Base-by-base conservation (phyloP, 2,797 vertebrate genomes). In the Zenarchopterus dispar region DNA sequence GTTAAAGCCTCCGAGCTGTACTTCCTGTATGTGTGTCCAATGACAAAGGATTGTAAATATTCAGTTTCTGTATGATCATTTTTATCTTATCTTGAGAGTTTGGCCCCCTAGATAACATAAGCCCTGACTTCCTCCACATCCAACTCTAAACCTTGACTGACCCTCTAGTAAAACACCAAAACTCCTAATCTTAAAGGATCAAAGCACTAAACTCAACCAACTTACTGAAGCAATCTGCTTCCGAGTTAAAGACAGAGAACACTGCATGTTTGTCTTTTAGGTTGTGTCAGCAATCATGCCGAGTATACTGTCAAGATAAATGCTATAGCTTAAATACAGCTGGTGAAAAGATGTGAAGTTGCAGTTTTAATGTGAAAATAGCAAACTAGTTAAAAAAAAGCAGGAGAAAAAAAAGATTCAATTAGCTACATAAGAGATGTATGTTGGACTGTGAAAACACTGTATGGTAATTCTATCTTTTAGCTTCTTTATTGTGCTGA, bases 391-490 rank as follows among this genome's bases (percentile, higher is more conserved):
- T 73, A 89, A 79, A 89, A 88, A 85, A 75, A 56, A 80, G 71
- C 53, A 85, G 10, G 60, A 71, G 72, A 83, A 52, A 45, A 39
- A 36, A 10, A 36, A 39, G 36, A 74, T 84, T 87, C 70, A 88
- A 81, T 88, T 87, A 88, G 82, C 83, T 75, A 79, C 86, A 90
- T 87, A 80, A 80, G 76, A 80, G 75, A 62, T 67, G 78, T 82
- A 84, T 77, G 73, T 73, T 65, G 67, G 56, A 70, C 83, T 89
- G 84, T 67, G 73, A 84, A 90, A 86, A 87, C 85, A 89, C 88
- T 92, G 85, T 92, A 86, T 93, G 88, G 67, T 89, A 88, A 93
- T 93, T 84, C 56, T 68, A 72, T 81, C 84, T 90, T 89, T 88
- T 89, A 86, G 78, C 87, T 75, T 57, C 75, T 88, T 89, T 88